Evolutionary conservation across 2,113 vertebrate species (phyloP).

Genomic region (Semnornis frantzii): DNA sequence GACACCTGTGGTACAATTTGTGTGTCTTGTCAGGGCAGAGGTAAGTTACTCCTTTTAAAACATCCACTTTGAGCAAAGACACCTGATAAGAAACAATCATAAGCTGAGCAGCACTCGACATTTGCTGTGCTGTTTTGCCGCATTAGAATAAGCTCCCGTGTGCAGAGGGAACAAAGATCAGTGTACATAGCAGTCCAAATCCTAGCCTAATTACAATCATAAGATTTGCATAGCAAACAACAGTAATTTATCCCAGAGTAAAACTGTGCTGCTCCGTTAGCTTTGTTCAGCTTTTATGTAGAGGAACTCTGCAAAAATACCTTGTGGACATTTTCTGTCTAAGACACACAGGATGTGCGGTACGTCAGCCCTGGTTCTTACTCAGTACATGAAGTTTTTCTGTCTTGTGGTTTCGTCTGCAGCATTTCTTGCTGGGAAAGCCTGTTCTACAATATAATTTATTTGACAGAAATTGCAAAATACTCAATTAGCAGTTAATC

Average conservation of each 20-base stretch:
- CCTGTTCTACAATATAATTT: neutral
- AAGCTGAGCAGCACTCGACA: neutral
- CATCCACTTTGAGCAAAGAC: neutral
- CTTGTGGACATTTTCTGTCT: neutral
- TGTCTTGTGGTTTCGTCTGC: neutral
- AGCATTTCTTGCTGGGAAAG: neutral
- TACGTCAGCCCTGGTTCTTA: neutral
- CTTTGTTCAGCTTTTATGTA: neutral
- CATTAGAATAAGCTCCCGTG: conserved; percentile 26
- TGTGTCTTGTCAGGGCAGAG: neutral
- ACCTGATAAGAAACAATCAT: rapidly evolving
- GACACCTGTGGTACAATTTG: rapidly evolving
- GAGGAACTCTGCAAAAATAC: neutral
- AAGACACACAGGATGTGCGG: neutral
- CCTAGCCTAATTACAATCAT: conserved; percentile 63
- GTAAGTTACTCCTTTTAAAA: neutral
- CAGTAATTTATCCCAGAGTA: conserved; percentile 29
- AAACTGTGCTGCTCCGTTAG: neutral
- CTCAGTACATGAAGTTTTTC: neutral
- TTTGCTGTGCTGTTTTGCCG: neutral
- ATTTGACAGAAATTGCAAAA: neutral
- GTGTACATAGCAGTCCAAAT: conserved; percentile 48
- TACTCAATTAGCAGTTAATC: conserved; percentile 15
- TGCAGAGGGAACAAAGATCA: conserved; percentile 50
- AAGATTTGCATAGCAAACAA: conserved; percentile 65